Conservation (phyloP, 2,113 vertebrate genomes). For the Numida meleagris region DNA sequence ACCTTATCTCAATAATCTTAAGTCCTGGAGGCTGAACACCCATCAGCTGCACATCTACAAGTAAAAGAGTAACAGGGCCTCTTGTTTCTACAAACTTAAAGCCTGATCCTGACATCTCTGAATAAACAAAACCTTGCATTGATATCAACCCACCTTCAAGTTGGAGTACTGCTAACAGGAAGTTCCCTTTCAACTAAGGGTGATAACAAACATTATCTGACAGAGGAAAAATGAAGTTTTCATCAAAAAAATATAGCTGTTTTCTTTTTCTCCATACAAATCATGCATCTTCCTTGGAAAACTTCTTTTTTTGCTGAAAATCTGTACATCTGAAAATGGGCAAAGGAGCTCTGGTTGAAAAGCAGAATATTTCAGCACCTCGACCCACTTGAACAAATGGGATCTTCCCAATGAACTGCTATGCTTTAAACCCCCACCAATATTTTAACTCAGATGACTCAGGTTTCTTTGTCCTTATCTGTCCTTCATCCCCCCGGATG, state of each 20-base stretch:
- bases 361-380: neutral
- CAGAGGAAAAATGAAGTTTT: neutral
- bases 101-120: slow-evolving; percentile 33
- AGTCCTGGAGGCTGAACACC: slow-evolving; percentile 58
- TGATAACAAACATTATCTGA: neutral
- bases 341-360: neutral
- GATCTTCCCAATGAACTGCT: neutral
- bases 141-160: neutral
- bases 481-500: neutral
- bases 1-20: slow-evolving; percentile 61
- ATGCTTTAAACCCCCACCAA: neutral
- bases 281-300: neutral
- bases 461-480: neutral
- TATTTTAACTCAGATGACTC: neutral
- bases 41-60: slow-evolving; percentile 54
- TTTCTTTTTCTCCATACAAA: neutral
- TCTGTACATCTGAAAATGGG: neutral
- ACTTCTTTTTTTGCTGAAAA: neutral
- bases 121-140: slow-evolving; percentile 32
- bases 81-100: slow-evolving; percentile 46
- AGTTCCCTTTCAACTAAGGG: neutral
- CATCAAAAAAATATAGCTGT: neutral
- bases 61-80: neutral
- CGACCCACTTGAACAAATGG: neutral
- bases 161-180: neutral